Percentiles rank a stretch among this genome's conserved stretches.
Evolutionary conservation across 1,140 invertebrate genomes (phyloP).

Genomic region (Harpegnathos saltator): DNA sequence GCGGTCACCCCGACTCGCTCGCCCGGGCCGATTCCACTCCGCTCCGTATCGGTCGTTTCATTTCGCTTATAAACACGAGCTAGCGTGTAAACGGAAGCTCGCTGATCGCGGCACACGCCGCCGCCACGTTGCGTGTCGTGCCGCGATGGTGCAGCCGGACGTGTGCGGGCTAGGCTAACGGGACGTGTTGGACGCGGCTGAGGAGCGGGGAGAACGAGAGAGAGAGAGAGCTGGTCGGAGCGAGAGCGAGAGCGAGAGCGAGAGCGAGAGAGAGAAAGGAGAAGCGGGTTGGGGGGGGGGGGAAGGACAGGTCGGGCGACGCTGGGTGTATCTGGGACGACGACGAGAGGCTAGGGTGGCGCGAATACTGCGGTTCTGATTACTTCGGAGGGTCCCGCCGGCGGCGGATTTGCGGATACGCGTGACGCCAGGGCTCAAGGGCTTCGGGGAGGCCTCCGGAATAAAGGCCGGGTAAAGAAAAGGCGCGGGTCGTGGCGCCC

Average conservation of each 20-base stretch:
- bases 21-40: not conserved
- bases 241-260: no score
- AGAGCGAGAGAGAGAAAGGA: no score
- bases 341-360: not conserved
- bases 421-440: slow-evolving; percentile 16
- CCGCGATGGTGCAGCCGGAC: no score
- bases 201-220: not conserved
- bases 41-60: not conserved
- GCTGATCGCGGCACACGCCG: not conserved
- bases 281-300: not conserved
- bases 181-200: slow-evolving; percentile 7
- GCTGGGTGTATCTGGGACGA: slow-evolving; percentile 19
- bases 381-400: slow-evolving; percentile 44
- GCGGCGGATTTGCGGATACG: slow-evolving; percentile 37
- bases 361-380: slow-evolving; percentile 50
- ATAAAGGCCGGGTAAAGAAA: slow-evolving; percentile 5
- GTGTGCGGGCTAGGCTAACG: not conserved
- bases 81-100: slow-evolving; percentile 28
- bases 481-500: no score
- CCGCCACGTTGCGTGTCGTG: slow-evolving; percentile 11
- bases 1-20: not conserved
- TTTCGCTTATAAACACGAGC: slow-evolving; percentile 3
- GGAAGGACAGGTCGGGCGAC: not conserved
- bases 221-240: no score
- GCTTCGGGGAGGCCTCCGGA: slow-evolving; percentile 13